Base-by-base conservation (phyloP, 2,888 invertebrate species). In the Ichneumon xanthorius region DNA sequence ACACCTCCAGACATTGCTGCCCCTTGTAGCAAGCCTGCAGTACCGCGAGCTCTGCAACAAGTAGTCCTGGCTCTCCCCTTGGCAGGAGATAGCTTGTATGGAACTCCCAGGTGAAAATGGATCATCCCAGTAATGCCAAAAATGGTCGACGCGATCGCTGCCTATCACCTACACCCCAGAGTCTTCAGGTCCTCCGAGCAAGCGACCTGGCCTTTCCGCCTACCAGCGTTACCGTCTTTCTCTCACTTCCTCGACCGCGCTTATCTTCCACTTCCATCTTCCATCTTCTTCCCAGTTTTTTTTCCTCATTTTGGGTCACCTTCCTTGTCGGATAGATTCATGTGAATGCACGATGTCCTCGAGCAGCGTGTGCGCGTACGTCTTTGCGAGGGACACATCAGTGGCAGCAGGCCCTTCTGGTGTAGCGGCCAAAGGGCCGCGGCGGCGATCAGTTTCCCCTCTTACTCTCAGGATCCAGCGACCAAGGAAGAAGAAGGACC, bases 401-500 rank as follows among this genome's bases (percentile, higher is more conserved):
- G 80, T 19, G 72, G 61, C 53, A 76, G 71, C 26, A 63, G 65
- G 77, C 45, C 73, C 81, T 70, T 78, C 73, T 78, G 70, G 68
- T 40, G 45, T 45, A 45, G 55, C 76, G 65, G 75, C 81, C 63
- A 85, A 85, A 85, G 79, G 82, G 77, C 53, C 77, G 70, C 55
- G 73, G 50, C 33, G 50, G 19, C 77, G 68, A 68, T 68, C 14
- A n/a, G 33, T 71, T 19, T 55, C 65, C 71, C 82, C 55, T 40
- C 71, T 72, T 73, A 73, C 78, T 79, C 73, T 78, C 73, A 68
- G 68, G 80, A 80, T 85, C 79, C 75, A 73, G 48, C 82, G 82
- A 61, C 50, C 55, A 70, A 19, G 58, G 33, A 61, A 77, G 40
- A 80, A 85, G 80, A 80, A 80, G 68, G 80, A 77, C 63, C 50